Conservation (phyloP, 2,797 vertebrate species). For the Chanos chanos region DNA sequence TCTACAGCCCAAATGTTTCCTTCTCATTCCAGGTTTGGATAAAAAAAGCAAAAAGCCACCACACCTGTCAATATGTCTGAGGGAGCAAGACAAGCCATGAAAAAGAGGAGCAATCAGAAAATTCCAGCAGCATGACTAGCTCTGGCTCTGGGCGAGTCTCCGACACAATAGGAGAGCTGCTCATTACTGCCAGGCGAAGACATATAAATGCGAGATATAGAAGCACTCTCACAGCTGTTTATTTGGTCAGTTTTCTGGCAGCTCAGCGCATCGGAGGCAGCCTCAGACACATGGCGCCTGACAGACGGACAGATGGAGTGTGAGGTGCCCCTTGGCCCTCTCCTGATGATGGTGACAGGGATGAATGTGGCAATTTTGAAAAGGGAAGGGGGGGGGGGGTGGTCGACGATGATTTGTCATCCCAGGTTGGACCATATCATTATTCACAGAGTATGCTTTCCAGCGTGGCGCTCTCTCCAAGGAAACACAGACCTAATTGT, state of each 20-base stretch:
- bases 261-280: constrained; percentile 50
- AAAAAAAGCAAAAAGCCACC: constrained; percentile 58
- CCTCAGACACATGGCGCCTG: constrained; percentile 60
- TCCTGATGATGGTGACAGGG: constrained; percentile 52
- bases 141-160: constrained; percentile 63
- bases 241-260: constrained; percentile 58
- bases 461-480: constrained; percentile 43
- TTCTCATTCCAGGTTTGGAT: constrained; percentile 61
- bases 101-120: constrained; percentile 40
- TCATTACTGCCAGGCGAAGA: constrained; percentile 54
- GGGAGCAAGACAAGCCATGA: constrained; percentile 38
- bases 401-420: constrained; percentile 51
- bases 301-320: constrained; percentile 66
- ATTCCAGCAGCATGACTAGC: constrained; percentile 70
- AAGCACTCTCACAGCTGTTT: constrained; percentile 70
- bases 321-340: constrained; percentile 51
- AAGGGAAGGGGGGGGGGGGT: constrained; percentile 8
- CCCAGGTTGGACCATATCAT: constrained; percentile 47
- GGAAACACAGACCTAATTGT: constrained; percentile 54
- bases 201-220: constrained; percentile 58
- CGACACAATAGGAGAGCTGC: constrained; percentile 44
- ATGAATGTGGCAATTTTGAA: constrained; percentile 63
- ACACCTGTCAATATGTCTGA: constrained; percentile 77
- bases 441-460: constrained; percentile 35
- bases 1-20: constrained; percentile 74